Evolutionary conservation across 2,888 invertebrate genomes (phyloP), one percentile per base, ranked within the genome.

Genomic region (Hypselothyrea guttata): DNA sequence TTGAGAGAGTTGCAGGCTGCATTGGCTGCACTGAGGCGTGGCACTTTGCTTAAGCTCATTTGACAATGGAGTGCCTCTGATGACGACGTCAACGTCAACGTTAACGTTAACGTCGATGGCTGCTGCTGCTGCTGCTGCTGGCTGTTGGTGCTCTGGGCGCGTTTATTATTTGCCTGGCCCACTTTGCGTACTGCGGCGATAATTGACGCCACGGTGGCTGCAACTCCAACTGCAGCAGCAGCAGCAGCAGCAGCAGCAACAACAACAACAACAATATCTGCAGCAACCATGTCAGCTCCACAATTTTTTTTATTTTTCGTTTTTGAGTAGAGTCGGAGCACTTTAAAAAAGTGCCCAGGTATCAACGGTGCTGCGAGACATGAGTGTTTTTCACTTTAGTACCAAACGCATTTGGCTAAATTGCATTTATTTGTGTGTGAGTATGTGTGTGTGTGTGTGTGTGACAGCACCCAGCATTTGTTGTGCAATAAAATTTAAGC

Each of bases 191-290:
- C 70, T 60, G 63, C 78, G 69, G 71, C 84, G 78, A 78, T 78
- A 78, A 78, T 78, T 84, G 78, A 84, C 75, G 84, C 77, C 84
- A 81, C 81, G 84, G 78, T 81, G 84, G 81, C 84, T 81, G 81
- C 78, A 71, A 75, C 82, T 56, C 64, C 70, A 55, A 33, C 70
- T 56, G 31, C 61, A 40, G 18, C 51, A 62, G n/a, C 54, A 18
- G 4, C 59, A 55, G 11, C 31, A 33, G 2, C 55, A 52, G 7
- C 67, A 41, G 5, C 28, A 30, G 13, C 34, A 31, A 31, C 44
- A 30, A 51, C 34, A 35, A n/a, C 67, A 41, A 7, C 28, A 30
- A 16, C 34, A 31, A 31, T 40, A 30, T 48, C 31, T 33, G 16
- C 35, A 33, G 33, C 53, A 15, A 42, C 27, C 30, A 35, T 35